Conservation (phyloP, 1,140 invertebrate species). For the Helicoverpa zea region DNA sequence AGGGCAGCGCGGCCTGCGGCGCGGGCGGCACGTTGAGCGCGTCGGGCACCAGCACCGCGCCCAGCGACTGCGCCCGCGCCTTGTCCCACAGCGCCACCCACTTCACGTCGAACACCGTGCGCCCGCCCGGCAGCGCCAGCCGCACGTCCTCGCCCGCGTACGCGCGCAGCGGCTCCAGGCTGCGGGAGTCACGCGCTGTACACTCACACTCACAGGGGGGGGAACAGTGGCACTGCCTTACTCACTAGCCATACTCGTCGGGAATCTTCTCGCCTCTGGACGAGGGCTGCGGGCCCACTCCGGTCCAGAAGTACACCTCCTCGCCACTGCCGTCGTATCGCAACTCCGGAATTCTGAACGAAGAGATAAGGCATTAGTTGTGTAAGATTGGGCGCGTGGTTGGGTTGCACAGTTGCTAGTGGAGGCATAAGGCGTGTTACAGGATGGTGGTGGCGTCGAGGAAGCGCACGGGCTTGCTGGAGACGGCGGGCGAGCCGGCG, state of each 20-base stretch:
- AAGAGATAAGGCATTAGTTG: no score
- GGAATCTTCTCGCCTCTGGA: slow-evolving; percentile 93
- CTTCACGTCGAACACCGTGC: slow-evolving; percentile 94
- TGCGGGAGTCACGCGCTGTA: slow-evolving; percentile 31
- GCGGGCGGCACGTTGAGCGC: slow-evolving; percentile 95
- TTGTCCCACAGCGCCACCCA: slow-evolving; percentile 91
- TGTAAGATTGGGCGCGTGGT: no score
- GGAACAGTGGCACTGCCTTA: slow-evolving; percentile 55
- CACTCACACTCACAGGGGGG: no score
- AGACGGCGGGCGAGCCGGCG: slow-evolving; percentile 88
- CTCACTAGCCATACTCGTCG: slow-evolving; percentile 97
- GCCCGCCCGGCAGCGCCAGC: slow-evolving; percentile 93
- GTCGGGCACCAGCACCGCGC: slow-evolving; percentile 93
- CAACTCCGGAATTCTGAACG: slow-evolving; percentile 89
- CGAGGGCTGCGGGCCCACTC: slow-evolving; percentile 94
- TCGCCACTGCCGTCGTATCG: slow-evolving; percentile 92
- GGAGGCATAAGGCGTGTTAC: slow-evolving; percentile 50
- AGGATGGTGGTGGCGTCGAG: slow-evolving; percentile 93
- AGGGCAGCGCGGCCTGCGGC: slow-evolving; percentile 86
- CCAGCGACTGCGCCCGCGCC: slow-evolving; percentile 89
- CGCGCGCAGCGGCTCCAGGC: slow-evolving; percentile 74
- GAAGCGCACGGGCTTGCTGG: slow-evolving; percentile 90
- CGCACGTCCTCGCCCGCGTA: slow-evolving; percentile 93
- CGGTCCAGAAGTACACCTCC: slow-evolving; percentile 95
- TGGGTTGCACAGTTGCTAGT: no score